These are phyloP conservation scores for Perizoma flavofasciatum DNA, from an alignment of 2,888 invertebrate genomes.

Conservation along the genomic window DNA sequence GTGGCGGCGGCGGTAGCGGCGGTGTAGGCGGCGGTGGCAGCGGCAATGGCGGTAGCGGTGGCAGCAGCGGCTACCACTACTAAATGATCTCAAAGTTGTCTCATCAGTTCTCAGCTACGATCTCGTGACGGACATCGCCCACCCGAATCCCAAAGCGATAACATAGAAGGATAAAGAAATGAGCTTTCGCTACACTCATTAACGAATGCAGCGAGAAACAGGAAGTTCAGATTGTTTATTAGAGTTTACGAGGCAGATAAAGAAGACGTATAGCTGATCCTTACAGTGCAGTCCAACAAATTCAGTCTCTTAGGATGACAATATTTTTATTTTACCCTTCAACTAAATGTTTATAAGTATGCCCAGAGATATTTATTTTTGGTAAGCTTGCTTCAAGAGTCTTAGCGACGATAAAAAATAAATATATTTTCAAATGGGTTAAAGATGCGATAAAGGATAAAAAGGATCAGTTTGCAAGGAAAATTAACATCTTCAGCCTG, in stretches of 20 bases:
- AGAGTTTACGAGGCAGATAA: too few species aligned
- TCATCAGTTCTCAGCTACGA: conserved; percentile 43
- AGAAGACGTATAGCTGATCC: too few species aligned
- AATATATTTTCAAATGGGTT: background rate
- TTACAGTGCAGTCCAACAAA: too few species aligned
- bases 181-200: too few species aligned
- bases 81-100: conserved; percentile 67
- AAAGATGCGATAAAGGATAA: conserved; percentile 4
- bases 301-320: too few species aligned
- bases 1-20: conserved; percentile 44
- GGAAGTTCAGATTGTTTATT: too few species aligned
- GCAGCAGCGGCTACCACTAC: conserved; percentile 67
- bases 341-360: too few species aligned
- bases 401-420: background rate
- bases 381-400: background rate
- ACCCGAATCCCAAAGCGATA: conserved; percentile 28
- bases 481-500: conserved; percentile 20
- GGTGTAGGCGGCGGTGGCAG: conserved; percentile 47
- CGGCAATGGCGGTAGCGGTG: conserved; percentile 48
- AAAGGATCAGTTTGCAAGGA: conserved; percentile 18
- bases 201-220: too few species aligned
- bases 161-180: background rate
- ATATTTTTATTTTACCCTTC: too few species aligned
- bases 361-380: too few species aligned
- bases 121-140: conserved; percentile 34